A percentile compares a stretch with the other conserved stretches of the same genome.
phyloP scores from a whole-genome alignment of 2,113 vertebrate species.

The Psittacula cyanocephala region DNA sequence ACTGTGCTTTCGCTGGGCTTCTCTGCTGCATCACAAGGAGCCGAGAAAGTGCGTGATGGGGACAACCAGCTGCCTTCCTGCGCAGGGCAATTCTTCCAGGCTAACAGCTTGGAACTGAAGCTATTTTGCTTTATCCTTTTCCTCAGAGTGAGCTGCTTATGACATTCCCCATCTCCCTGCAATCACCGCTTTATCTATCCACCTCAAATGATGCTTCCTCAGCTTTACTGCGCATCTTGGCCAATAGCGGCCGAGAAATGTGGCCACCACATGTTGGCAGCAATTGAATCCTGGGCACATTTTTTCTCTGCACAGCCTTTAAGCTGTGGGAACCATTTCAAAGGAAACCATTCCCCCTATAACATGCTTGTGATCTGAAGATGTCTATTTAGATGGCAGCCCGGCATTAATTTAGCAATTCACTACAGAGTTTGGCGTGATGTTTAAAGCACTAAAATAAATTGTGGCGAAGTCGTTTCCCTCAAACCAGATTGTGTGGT shows the following conservation, averaged over 20 bases:
- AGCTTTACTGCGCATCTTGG: not conserved
- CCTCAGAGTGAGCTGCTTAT: not conserved
- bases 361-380: constrained; percentile 83
- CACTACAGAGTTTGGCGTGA: constrained; percentile 76
- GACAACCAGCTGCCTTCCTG: not conserved
- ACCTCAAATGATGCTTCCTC: constrained; percentile 58
- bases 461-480: constrained; percentile 70
- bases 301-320: constrained; percentile 76
- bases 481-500: constrained; percentile 76
- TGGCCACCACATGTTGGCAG: constrained; percentile 88
- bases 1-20: not conserved
- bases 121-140: not conserved
- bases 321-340: constrained; percentile 83
- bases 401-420: constrained; percentile 80
- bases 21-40: not conserved
- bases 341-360: constrained; percentile 80
- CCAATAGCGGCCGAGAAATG: constrained; percentile 72
- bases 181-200: constrained; percentile 28
- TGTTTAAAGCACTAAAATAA: constrained; percentile 78
- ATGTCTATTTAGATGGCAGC: constrained; percentile 80
- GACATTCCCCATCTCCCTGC: constrained; percentile 4
- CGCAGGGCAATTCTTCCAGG: not conserved
- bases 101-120: not conserved
- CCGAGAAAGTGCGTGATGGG: not conserved
- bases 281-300: constrained; percentile 75